Base-by-base conservation (phyloP, 2,113 vertebrate genomes). In the Spizaetus ornatus region DNA sequence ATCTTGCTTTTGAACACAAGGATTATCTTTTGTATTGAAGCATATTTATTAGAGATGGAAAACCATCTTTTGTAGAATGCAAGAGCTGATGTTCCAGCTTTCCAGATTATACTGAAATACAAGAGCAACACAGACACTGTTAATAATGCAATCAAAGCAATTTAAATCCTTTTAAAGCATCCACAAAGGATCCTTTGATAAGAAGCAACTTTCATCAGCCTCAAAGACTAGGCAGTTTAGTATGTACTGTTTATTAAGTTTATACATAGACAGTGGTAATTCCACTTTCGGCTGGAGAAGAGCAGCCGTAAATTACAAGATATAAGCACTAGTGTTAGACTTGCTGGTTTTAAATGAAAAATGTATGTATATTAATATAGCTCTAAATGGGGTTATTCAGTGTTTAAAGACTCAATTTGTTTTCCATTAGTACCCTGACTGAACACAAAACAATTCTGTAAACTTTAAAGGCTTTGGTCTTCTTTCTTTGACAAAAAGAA, bases 131-230 rank as follows among this genome's bases (percentile, higher is more conserved):
- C 53, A 96, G 94, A 88, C 88, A 87, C 82, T 96, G 86, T 96
- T 97, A 95, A 96, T 95, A 97, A 95, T 92, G 91, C 94, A 97
- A 95, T 96, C 93, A 97, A 96, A 95, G 91, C 94, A 96, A 95
- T 96, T 93, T 95, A 96, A 95, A 96, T 93, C 92, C 93, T 93
- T 97, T 95, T 93, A 95, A 95, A 95, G 61, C 78, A 82, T 69
- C 71, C 91, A 96, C 93, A 97, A 96, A 97, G 94, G 69, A 87
- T 69, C 70, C 82, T 97, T 97, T 97, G 96, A 97, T 96, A 97
- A 96, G 84, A 84, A 95, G 59, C 32, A 56, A 94, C 94, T 97
- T 97, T 95, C 91, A 97, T 96, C 92, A 90, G 71, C 73, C 87
- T 97, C 89, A 80, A 78, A 95, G 96, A 47, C 58, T 38, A 42